Evolutionary conservation across 2,888 invertebrate genomes (phyloP).

Genomic region (Spicauda simplicius): DNA sequence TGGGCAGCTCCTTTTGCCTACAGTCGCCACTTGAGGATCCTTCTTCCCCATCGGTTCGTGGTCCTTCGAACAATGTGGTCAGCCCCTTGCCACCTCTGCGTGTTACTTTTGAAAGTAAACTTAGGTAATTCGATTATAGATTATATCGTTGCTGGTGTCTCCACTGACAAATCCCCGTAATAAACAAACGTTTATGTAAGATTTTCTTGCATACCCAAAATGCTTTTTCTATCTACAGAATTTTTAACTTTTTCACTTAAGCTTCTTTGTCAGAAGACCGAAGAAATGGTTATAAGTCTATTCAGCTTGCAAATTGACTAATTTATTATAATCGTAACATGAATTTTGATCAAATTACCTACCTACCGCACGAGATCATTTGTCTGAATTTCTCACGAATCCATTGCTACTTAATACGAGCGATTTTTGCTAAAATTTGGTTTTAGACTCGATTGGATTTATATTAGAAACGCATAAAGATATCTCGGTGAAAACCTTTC

Average conservation of each 20-base stretch:
- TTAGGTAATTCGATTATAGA: too few species aligned
- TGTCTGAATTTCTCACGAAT: conserved; percentile 33
- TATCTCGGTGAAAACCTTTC: background rate
- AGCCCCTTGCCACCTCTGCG: too few species aligned
- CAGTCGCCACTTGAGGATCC: too few species aligned
- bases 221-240: too few species aligned
- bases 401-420: conserved; percentile 9
- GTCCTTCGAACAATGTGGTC: too few species aligned
- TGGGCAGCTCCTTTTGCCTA: too few species aligned
- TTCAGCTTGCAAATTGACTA: conserved; percentile 43
- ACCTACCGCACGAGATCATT: conserved; percentile 39
- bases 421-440: conserved; percentile 1
- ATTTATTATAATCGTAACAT: conserved; percentile 40
- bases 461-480: background rate
- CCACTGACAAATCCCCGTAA: too few species aligned
- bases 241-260: background rate
- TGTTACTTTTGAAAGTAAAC: too few species aligned
- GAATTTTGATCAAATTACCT: conserved; percentile 47
- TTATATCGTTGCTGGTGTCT: too few species aligned
- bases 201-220: too few species aligned
- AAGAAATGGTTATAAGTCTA: conserved; percentile 20
- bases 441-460: background rate
- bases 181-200: too few species aligned
- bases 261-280: background rate
- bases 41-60: too few species aligned